Base-by-base conservation (phyloP, 2,797 vertebrate species). In the Peromyscus attwateri region DNA sequence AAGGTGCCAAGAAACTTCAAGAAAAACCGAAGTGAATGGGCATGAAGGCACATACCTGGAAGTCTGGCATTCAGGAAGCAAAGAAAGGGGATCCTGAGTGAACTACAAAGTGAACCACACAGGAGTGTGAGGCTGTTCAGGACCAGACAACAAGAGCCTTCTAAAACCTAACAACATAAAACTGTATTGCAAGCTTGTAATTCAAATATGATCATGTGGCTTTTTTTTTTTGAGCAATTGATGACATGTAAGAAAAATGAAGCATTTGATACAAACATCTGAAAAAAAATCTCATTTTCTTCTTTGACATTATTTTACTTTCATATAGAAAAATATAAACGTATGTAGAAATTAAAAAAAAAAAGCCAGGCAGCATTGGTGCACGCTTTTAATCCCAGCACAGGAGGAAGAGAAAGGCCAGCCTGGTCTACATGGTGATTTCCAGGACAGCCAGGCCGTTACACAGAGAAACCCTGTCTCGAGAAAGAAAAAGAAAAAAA, bases 1-100 rank as follows among this genome's bases (percentile, higher is more conserved):
- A 75, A 82, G 6, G 34, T 90, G 60, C 92, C 73, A 75, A 95
- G 82, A 94, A 91, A 94, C 91, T 92, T 43, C 62, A 97, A 64
- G 55, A 89, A 96, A 96, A 89, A 76, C 60, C 34, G 43, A 31
- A 62, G 29, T 43, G 57, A 31, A 31, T 13, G 0, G 57, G 29
- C 27, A 43, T 62, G 71, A 34, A 79, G 29, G 31, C 6, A 0
- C 57, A 34, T 34, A 76, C 70, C 57, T 89, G 73, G n/a, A 49
- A 89, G 27, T 57, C 29, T 23, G n/a, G 88, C 31, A 66, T 27
- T 37, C 70, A 31, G 27, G 87, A 62, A 13, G 88, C 31, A 29
- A n/a, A 79, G 88, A 13, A 8, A 1, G 60, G 23, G 34, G 70
- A 40, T n/a, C 57, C 31, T 14, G 17, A 0, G 27, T 88, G 52